A percentile compares a stretch with the other conserved stretches of the same genome.
These are phyloP conservation scores for Daphoenositta chrysoptera DNA, from an alignment of 2,113 vertebrate genomes.

Conservation along the genomic window DNA sequence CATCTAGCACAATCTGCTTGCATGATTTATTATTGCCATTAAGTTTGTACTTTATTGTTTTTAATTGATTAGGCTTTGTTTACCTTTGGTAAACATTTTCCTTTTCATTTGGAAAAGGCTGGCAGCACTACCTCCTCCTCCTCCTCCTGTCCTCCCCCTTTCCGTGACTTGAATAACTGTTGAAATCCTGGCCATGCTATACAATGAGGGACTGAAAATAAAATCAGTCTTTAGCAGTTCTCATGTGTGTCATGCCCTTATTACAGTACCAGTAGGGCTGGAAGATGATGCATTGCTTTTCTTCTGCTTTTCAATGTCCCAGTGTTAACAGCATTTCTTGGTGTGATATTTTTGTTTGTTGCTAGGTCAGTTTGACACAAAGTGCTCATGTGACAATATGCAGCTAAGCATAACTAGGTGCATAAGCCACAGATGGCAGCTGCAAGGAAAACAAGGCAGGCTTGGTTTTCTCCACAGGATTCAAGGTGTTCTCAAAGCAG, in stretches of 20 bases:
- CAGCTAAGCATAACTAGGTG: slow-evolving; percentile 24
- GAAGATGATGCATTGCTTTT: background rate
- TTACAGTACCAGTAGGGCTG: background rate
- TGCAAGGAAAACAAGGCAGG: background rate
- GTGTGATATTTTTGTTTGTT: slow-evolving; percentile 16
- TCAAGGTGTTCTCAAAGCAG: slow-evolving; percentile 2
- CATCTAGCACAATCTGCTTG: background rate
- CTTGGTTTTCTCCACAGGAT: slow-evolving; percentile 13
- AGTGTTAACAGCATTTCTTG: background rate
- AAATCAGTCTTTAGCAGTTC: background rate
- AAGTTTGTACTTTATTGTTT: background rate
- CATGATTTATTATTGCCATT: background rate
- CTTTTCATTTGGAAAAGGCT: slow-evolving; percentile 6
- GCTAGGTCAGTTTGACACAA: slow-evolving; percentile 44
- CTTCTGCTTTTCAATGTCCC: background rate
- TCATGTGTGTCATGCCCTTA: background rate
- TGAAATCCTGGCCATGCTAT: background rate
- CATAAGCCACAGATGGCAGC: background rate
- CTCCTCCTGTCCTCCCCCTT: background rate
- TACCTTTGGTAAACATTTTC: background rate
- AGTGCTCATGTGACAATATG: background rate
- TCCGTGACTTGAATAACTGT: background rate
- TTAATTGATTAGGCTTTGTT: background rate
- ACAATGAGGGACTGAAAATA: background rate
- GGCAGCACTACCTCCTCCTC: background rate